Base-by-base conservation (phyloP, 2,888 invertebrate genomes). In the Drosophila suboccidentalis region DNA sequence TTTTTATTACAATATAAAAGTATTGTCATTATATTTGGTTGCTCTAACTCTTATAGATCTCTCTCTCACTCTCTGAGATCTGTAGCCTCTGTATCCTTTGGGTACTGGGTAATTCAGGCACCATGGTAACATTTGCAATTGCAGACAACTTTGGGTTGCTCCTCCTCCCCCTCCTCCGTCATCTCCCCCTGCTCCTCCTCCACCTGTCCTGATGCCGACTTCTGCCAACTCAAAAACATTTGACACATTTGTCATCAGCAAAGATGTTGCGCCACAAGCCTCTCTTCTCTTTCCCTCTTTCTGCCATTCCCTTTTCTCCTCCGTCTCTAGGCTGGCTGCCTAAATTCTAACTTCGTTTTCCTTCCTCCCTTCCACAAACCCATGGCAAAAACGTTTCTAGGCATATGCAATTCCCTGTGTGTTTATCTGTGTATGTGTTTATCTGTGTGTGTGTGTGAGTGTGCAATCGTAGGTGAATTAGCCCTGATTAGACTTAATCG, bases 211-310 rank as follows among this genome's bases (percentile, higher is more conserved):
- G 34, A 39, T 67, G 51, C 57, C 65, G 58, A 41, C 38, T 60
- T 43, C 26, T 22, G 39, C n/a, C 34, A 17, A 19, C 4, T 46
- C 43, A 65, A 57, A 51, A 65, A 59, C 71, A 74, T 58, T 69
- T 69, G 71, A 63, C 67, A 69, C 88, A 82, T 82, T 85, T 82
- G 80, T 88, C 88, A 84, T 71, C 80, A 61, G 71, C 71, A 82
- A 71, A 71, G 73, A 79, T 65, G 60, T 54, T 60, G 64, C 44
- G 22, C 19, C 15, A 29, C 53, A 26, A 22, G 5, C 6, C 19
- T 11, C n/a, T 26, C 32, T 50, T 13, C 15, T 19, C 13, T 5
- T 19, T 41, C 61, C 10, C 38, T 26, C 22, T 3, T 22, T 0
- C 22, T 10, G 1, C 8, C 29, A 10, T 17, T 1, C 13, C n/a